These are phyloP conservation scores for Potamarius usumacintae DNA, from an alignment of 2,113 vertebrate genomes.

Conservation along the genomic window DNA sequence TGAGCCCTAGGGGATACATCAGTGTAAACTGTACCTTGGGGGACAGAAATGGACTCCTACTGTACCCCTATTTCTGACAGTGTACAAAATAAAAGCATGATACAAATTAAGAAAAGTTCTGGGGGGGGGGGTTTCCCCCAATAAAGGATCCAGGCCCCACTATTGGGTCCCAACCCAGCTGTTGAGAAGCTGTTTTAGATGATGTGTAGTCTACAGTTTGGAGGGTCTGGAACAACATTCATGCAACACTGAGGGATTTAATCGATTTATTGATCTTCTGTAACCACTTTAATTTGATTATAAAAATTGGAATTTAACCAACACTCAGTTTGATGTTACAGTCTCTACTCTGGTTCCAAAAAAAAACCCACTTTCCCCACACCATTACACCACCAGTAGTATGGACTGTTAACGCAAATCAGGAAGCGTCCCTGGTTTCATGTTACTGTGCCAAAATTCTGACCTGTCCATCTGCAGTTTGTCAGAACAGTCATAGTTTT, in stretches of 20 bases:
- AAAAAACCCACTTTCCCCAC: background rate
- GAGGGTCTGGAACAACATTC: background rate
- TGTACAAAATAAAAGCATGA: no score
- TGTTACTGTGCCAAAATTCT: background rate
- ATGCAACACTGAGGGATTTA: background rate
- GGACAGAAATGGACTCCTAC: no score
- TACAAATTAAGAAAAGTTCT: no score
- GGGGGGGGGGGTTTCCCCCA: no score
- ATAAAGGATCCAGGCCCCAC: background rate
- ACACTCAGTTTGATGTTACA: background rate
- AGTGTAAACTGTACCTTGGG: no score
- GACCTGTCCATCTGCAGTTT: constrained; percentile 4
- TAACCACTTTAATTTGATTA: background rate
- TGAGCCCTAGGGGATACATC: no score
- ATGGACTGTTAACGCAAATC: background rate
- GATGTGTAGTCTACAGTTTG: background rate
- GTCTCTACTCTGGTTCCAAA: background rate
- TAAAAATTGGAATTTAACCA: background rate
- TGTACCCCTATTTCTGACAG: no score
- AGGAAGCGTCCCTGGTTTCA: background rate
- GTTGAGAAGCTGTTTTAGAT: background rate
- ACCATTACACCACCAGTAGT: background rate
- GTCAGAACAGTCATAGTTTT: background rate
- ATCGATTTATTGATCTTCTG: background rate
- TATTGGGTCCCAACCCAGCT: background rate